Percentiles rank a stretch among this genome's conserved stretches.
Conservation (phyloP, 2,888 invertebrate species). For the Matsumyia berberina region DNA sequence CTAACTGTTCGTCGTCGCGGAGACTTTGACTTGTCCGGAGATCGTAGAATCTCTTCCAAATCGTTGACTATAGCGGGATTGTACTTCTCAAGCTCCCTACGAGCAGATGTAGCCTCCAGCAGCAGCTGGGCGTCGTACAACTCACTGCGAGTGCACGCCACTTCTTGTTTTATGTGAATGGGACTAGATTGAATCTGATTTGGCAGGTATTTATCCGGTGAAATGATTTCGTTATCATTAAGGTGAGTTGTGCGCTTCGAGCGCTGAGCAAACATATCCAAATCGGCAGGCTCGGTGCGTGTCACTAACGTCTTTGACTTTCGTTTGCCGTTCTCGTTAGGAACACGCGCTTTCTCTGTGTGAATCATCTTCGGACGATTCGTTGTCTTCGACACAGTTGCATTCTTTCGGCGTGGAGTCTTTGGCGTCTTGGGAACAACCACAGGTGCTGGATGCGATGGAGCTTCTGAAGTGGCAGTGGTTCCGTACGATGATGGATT, state of each 20-base stretch:
- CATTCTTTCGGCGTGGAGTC: slow-evolving; percentile 79
- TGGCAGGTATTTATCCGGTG: slow-evolving; percentile 81
- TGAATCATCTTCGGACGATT: slow-evolving; percentile 91
- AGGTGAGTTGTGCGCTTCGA: slow-evolving; percentile 78
- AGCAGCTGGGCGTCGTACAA: slow-evolving; percentile 82
- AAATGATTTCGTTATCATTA: slow-evolving; percentile 83
- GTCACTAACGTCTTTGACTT: slow-evolving; percentile 86
- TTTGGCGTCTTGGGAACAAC: slow-evolving; percentile 46
- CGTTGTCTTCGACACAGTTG: slow-evolving; percentile 78
- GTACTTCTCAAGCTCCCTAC: slow-evolving; percentile 82
- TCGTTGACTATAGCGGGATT: slow-evolving; percentile 83
- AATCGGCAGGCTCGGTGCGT: slow-evolving; percentile 79
- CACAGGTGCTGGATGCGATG: slow-evolving; percentile 68
- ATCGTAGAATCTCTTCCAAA: slow-evolving; percentile 83
- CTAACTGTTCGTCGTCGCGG: slow-evolving; percentile 81
- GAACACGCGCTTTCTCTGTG: slow-evolving; percentile 87
- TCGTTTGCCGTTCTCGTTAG: slow-evolving; percentile 86
- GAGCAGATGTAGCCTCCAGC: slow-evolving; percentile 80
- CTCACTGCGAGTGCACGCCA: slow-evolving; percentile 77
- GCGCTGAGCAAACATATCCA: slow-evolving; percentile 76
- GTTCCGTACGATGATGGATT: slow-evolving; percentile 77
- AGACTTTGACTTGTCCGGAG: slow-evolving; percentile 82
- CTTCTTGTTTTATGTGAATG: slow-evolving; percentile 79
- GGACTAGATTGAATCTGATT: slow-evolving; percentile 83
- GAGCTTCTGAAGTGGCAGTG: slow-evolving; percentile 30